Evolutionary conservation across 2,888 invertebrate species (phyloP), one percentile per base, ranked within the genome.

Genomic region (Cactoblastis cactorum): DNA sequence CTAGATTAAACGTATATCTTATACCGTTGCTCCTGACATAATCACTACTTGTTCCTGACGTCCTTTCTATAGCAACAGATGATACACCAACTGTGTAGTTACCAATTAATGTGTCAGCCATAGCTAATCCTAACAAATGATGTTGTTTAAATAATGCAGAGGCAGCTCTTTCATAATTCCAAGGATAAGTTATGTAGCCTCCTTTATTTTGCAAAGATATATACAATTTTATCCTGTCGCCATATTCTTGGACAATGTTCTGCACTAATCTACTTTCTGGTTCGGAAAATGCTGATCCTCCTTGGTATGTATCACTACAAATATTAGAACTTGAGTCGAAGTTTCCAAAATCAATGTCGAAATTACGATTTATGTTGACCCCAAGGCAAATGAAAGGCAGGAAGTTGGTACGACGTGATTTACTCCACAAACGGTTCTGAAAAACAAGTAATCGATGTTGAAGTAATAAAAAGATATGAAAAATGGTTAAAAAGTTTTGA

Each of bases 141-240:
- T 56, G 53, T 33, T 49, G 51, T 24, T 37, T 49, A 28, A 58
- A 56, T 49, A 55, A 39, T n/a, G 49, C 56, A 17, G 45, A 48
- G 9, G 56, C 50, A 28, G 53, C 59, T 0, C 57, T 57, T 1
- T 84, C 85, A 57, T 81, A 92, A 35, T 92, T 92, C 91, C 91
- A 93, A 0, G 92, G 92, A 64, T 92, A 91, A 0, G 92, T 67
- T 14, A 92, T 56, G 54, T 86, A 91, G 48, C 84, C 78, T 47
- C 93, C 93, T 64, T 90, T 94, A 5, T 93, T 92, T 71, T 95
- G 95, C 24, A 94, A 71, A 0, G 93, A 91, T 34, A 94, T 60
- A 70, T 94, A 95, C 55, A 92, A 78, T 56, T 91, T 86, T 24
- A 91, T 74, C 14, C 77, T 67, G 5, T 71, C 62, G 1, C 78